Conservation (phyloP, 2,797 vertebrate genomes). For the Macropus fuliginosus region DNA sequence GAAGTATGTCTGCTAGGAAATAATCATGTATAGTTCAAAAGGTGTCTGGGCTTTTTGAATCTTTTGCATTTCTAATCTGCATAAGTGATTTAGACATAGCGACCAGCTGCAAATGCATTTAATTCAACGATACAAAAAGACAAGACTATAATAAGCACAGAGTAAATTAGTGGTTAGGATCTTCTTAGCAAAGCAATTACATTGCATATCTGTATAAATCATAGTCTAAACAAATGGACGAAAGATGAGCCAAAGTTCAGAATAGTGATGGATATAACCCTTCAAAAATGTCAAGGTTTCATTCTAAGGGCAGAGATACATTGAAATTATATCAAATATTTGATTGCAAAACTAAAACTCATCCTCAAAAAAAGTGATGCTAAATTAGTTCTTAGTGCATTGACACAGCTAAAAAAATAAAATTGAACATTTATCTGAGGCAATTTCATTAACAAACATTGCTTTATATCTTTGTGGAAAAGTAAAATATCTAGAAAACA, state of each 20-base stretch:
- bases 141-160: constrained; percentile 51
- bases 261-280: constrained; percentile 45
- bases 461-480: neutral
- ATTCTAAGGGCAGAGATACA: neutral
- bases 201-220: neutral
- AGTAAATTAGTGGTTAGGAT: constrained; percentile 25
- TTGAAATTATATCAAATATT: constrained; percentile 8
- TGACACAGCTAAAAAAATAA: neutral
- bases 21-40: constrained; percentile 57
- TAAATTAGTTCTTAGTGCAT: neutral
- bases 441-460: neutral
- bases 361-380: neutral
- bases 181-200: neutral
- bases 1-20: constrained; percentile 63
- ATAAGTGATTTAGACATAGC: constrained; percentile 57
- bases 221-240: constrained; percentile 32
- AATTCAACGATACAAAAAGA: constrained; percentile 58
- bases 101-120: constrained; percentile 69
- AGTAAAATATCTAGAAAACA: neutral
- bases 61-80: constrained; percentile 65
- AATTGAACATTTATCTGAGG: neutral
- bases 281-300: constrained; percentile 40
- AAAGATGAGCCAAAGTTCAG: constrained; percentile 30
- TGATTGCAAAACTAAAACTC: neutral
- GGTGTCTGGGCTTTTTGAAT: constrained; percentile 39